These are phyloP conservation scores for Elysia crispata DNA, from an alignment of 2,888 invertebrate genomes.

Conservation along the genomic window DNA sequence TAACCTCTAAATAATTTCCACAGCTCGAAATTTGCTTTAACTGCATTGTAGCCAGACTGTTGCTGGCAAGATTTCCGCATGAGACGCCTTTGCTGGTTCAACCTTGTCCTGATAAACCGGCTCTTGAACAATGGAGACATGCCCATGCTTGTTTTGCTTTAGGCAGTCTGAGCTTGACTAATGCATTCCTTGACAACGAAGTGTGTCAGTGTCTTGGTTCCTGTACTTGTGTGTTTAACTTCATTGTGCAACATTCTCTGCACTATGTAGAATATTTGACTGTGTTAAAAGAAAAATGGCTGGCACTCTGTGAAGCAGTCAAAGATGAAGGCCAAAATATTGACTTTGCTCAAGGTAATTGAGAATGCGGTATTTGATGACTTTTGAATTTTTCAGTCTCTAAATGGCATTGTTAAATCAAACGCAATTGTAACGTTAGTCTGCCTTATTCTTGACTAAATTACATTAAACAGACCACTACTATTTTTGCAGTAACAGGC, in stretches of 20 bases:
- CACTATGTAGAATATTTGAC: too few species aligned
- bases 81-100: conserved; percentile 66
- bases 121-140: conserved; percentile 62
- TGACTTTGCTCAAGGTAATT: conserved; percentile 40
- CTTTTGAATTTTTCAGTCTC: too few species aligned
- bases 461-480: too few species aligned
- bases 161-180: conserved; percentile 53
- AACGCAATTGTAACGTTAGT: too few species aligned
- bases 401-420: too few species aligned
- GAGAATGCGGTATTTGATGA: too few species aligned
- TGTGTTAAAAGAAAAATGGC: conserved; percentile 16
- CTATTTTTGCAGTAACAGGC: too few species aligned
- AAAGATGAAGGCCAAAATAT: conserved; percentile 32
- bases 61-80: conserved; percentile 60
- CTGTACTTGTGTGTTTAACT: conserved; percentile 52
- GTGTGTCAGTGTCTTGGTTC: conserved; percentile 48
- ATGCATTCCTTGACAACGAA: too few species aligned
- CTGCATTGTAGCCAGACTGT: conserved; percentile 60
- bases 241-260: conserved; percentile 48
- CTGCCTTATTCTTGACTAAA: too few species aligned
- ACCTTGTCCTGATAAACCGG: conserved; percentile 55
- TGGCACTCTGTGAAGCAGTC: conserved; percentile 36
- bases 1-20: too few species aligned
- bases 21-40: conserved; percentile 43
- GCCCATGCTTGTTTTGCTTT: conserved; percentile 65